Percentiles rank a stretch among this genome's conserved stretches.
phyloP scores from a whole-genome alignment of 2,888 invertebrate genomes.

The Pilophorus perplexus region DNA sequence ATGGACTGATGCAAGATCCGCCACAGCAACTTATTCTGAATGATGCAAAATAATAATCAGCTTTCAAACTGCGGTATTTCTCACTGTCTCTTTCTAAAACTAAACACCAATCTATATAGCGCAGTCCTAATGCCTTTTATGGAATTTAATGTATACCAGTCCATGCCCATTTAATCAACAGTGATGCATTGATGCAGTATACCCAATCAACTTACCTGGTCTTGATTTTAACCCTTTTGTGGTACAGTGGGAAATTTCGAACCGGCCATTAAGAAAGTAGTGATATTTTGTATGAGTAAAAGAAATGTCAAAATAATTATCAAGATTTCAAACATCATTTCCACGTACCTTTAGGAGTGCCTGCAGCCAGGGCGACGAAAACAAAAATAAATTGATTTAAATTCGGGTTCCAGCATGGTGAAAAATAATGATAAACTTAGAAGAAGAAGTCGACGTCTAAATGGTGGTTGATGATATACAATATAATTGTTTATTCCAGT shows the following conservation, averaged over 20 bases:
- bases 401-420: not conserved
- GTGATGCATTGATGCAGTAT: conserved; percentile 13
- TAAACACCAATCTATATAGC: conserved; percentile 13
- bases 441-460: not conserved
- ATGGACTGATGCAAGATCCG: too few relatives aligned
- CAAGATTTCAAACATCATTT: too few relatives aligned
- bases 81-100: not conserved
- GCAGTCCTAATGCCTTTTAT: conserved; percentile 24
- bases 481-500: too few relatives aligned
- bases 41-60: too few relatives aligned
- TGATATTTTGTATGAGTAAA: too few relatives aligned
- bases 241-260: too few relatives aligned
- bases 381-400: conserved; percentile 39
- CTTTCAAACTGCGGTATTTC: too few relatives aligned
- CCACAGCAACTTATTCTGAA: too few relatives aligned
- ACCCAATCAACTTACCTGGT: conserved; percentile 26
- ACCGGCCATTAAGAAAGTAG: too few relatives aligned
- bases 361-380: conserved; percentile 45
- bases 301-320: too few relatives aligned
- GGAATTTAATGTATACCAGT: not conserved
- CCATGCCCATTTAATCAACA: conserved; percentile 25
- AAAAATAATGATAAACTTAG: not conserved
- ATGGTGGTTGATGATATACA: too few relatives aligned
- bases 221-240: too few relatives aligned
- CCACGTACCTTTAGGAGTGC: conserved; percentile 49